Base-by-base conservation (phyloP, 2,797 vertebrate species). In the Coreius guichenoti region DNA sequence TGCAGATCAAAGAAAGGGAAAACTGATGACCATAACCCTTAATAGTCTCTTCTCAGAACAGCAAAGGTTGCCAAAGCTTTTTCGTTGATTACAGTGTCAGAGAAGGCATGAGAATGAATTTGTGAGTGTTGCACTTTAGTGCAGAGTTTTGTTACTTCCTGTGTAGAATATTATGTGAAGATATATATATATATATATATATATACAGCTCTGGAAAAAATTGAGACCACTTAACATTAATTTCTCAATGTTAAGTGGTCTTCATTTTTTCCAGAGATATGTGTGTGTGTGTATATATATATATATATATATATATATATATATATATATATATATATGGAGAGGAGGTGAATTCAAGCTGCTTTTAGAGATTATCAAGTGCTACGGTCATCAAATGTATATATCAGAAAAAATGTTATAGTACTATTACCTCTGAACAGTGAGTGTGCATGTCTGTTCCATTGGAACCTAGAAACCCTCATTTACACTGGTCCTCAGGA, bases 11-110 rank as follows among this genome's bases (percentile, higher is more conserved):
- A 79, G 67, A 82, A 88, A 67, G 84, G 68, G 89, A 82, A 58
- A 63, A 83, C 79, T 77, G 61, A 74, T 91, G 91, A 91, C 90
- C 89, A 86, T 88, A 91, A 91, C 84, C 90, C 92, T 94, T 92
- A 90, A 90, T 90, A 92, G 89, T 91, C 87, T 88, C 78, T 76
- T 87, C 56, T 68, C 36, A 65, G 76, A 87, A 85, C 43, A 58
- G 83, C 47, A 84, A 49, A 76, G 31, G 39, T 86, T 88, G 74
- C 86, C 79, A 87, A 81, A 84, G 69, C 63, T 86, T 78, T 80
- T 61, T 76, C 89, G 74, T 86, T 87, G 77, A 77, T 81, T n/a
- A 43, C 47, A 23, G 83, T 63, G 54, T 61, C 68, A 56, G 43
- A 61, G 33, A 51, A 86, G 54, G 65, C 76, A 84, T 65, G 68